Evolutionary conservation across 1,140 invertebrate genomes (phyloP).

Genomic region (Drosophila kanapiae): DNA sequence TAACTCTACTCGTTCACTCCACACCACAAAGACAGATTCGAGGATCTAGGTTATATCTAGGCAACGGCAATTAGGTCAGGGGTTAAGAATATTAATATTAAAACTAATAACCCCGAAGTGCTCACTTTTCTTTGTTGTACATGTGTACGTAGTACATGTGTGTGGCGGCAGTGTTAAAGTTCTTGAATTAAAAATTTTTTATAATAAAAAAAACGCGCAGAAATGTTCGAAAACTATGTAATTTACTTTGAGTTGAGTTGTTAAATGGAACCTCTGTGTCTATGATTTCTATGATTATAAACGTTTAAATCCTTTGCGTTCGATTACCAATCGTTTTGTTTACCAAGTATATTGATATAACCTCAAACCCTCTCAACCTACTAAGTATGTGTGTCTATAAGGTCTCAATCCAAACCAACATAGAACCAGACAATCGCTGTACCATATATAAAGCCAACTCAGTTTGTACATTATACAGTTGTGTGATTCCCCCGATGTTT

Average conservation of each 20-base stretch:
- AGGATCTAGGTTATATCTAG: slow-evolving; percentile 37
- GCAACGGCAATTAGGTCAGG: slow-evolving; percentile 53
- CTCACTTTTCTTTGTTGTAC: slow-evolving; percentile 61
- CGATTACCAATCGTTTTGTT: slow-evolving; percentile 54
- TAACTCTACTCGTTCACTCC: slow-evolving; percentile 58
- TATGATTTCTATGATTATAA: slow-evolving; percentile 67
- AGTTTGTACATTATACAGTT: slow-evolving; percentile 60
- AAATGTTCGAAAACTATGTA: slow-evolving; percentile 65
- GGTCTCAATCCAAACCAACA: slow-evolving; percentile 42
- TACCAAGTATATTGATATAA: slow-evolving; percentile 49
- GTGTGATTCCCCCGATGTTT: slow-evolving; percentile 43
- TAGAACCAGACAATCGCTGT: slow-evolving; percentile 57
- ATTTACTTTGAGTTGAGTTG: slow-evolving; percentile 62
- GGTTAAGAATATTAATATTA: slow-evolving; percentile 1
- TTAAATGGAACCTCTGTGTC: slow-evolving; percentile 65
- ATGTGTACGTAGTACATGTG: slow-evolving; percentile 55
- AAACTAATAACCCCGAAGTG: slow-evolving; percentile 39
- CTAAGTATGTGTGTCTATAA: slow-evolving; percentile 44
- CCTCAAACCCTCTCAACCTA: slow-evolving; percentile 26
- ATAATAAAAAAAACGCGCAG: slow-evolving; percentile 41
- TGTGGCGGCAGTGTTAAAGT: slow-evolving; percentile 38
- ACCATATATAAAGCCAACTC: slow-evolving; percentile 68
- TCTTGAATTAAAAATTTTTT: slow-evolving; percentile 1
- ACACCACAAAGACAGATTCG: slow-evolving; percentile 53
- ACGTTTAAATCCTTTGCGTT: slow-evolving; percentile 57